Conservation (phyloP, 92 coral and sea anemone species). For the Epizoanthus illoricatus region DNA sequence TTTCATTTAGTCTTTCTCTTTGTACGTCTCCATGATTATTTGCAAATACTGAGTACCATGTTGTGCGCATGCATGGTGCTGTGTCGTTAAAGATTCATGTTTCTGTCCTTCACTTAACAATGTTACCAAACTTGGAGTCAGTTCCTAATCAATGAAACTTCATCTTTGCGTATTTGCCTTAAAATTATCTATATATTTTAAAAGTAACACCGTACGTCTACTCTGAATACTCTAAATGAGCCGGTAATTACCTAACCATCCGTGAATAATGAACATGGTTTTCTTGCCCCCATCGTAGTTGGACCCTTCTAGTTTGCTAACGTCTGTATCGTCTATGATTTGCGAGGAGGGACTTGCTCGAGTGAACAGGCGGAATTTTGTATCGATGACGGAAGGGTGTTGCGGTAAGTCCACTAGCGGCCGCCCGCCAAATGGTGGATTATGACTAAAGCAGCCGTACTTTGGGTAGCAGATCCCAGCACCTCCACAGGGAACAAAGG, state of each 20-base stretch:
- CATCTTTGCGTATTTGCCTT: too few species aligned
- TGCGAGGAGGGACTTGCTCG: constrained; percentile 49
- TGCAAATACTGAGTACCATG: too few species aligned
- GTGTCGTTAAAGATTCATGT: too few species aligned
- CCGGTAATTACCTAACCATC: constrained; percentile 52
- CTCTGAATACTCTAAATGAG: too few species aligned
- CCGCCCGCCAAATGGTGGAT: constrained; percentile 56
- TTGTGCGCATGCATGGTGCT: too few species aligned
- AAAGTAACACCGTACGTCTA: too few species aligned
- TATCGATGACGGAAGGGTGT: constrained; percentile 57
- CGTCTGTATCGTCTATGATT: constrained; percentile 58
- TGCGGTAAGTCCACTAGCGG: constrained; percentile 53
- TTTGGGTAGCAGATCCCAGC: constrained; percentile 63
- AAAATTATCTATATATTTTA: too few species aligned
- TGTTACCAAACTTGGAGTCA: too few species aligned
- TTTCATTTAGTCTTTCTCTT: too few species aligned
- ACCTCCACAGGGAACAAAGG: constrained; percentile 1
- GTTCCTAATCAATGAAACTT: too few species aligned
- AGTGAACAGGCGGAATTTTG: constrained; percentile 69
- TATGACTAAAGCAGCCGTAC: constrained; percentile 66
- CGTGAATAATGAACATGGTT: constrained; percentile 61
- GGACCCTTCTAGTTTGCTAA: constrained; percentile 48
- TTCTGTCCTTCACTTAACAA: too few species aligned
- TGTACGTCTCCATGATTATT: too few species aligned
- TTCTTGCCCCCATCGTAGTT: constrained; percentile 53